Percentiles rank a stretch among this genome's conserved stretches.
Conservation (phyloP, 2,888 invertebrate genomes). For the Volucella bombylans region DNA sequence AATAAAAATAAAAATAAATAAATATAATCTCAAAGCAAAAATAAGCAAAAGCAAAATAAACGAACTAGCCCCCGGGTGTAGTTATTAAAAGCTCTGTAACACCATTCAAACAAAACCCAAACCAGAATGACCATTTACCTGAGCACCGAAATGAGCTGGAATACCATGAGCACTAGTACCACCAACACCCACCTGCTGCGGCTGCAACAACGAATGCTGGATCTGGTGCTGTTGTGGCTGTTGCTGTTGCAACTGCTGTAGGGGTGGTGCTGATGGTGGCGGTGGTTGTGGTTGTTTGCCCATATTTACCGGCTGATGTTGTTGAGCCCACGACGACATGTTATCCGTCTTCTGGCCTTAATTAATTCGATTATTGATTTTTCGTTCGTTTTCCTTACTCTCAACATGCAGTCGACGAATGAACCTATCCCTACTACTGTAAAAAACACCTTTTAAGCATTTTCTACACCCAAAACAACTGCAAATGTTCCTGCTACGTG, state of each 20-base stretch:
- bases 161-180: constrained; percentile 35
- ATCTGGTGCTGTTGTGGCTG: constrained; percentile 25
- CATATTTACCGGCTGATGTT: constrained; percentile 48
- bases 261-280: constrained; percentile 11
- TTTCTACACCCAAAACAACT: constrained; percentile 30
- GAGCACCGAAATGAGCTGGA: constrained; percentile 44
- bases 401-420: constrained; percentile 24
- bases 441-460: constrained; percentile 48
- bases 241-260: constrained; percentile 33
- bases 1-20: no score
- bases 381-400: constrained; percentile 30
- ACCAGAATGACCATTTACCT: constrained; percentile 48
- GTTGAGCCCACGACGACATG: constrained; percentile 41
- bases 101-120: constrained; percentile 20
- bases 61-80: neutral
- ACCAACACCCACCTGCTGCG: constrained; percentile 57
- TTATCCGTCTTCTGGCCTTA: constrained; percentile 24
- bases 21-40: no score
- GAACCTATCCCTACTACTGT: constrained; percentile 44
- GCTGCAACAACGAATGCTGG: constrained; percentile 23
- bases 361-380: constrained; percentile 66
- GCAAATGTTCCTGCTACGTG: constrained; percentile 31
- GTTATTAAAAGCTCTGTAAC: neutral
- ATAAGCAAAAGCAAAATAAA: neutral
- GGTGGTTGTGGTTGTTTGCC: constrained; percentile 44